Evolutionary conservation across 2,797 vertebrate species (phyloP), one percentile per base, ranked within the genome.

Genomic region (Cichlasoma orientale): DNA sequence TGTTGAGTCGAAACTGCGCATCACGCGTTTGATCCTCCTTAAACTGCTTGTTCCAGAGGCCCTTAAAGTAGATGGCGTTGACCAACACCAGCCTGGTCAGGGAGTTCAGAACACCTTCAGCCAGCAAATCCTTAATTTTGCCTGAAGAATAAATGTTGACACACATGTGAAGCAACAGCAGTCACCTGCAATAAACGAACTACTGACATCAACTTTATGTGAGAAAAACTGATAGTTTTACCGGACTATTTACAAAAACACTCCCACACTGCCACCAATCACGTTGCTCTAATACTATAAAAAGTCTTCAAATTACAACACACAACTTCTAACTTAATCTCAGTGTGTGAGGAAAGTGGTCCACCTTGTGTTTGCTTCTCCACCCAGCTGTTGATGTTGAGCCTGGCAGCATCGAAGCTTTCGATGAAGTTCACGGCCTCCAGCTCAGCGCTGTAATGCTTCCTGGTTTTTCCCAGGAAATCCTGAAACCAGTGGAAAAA

Each of bases 321-420:
- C 47, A 19, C 16, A 50, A 8, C 10, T 13, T 66, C 16, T 47
- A 47, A 66, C 0, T 50, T 68, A 0, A 27, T 12, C 25, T 66
- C 61, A 66, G 61, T 16, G 3, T 44, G 41, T 1, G 29, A 29
- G 31, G 61, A 47, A 12, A 19, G 7, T 16, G 8, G 59, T 21
- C 87, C 79, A 98, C 97, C 96, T 84, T 96, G 92, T 2, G 97
- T 98, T 78, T 96, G 79, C 3, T 82, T 92, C 93, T 96, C 95
- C 82, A 97, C 96, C 97, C 97, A 98, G 44, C 44, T 88, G 90
- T 98, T 98, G 89, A 98, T 97, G 75, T 96, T 94, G 70, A 94
- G 71, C 72, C 96, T 95, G 54, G 92, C 92, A 6, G 82, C 89
- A 55, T 96, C 96, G 52, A 90, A 57, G 52, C 77, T 89, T 18